Evolutionary conservation across 2,888 invertebrate species (phyloP), one percentile per base, ranked within the genome.

Genomic region (Tenthredo scrophulariae): DNA sequence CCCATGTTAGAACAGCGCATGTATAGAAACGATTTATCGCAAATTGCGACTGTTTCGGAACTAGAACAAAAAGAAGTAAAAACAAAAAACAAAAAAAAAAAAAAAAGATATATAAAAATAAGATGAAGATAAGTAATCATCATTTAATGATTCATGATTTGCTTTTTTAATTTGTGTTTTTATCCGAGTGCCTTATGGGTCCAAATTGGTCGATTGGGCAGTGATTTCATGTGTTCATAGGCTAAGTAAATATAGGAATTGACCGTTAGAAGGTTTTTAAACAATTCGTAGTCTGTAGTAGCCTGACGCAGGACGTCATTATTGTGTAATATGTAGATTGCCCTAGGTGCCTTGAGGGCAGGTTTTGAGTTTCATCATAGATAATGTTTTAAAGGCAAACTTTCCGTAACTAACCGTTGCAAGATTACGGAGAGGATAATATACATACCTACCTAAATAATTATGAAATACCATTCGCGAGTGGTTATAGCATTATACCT

Each of bases 141-240:
- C 67, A 85, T 84, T 54, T 58, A 67, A 18, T 37, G 79, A 58
- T 85, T 43, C 40, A 13, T 40, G 1, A 15, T 37, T 29, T 43
- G 4, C n/a, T 29, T 58, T 85, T 77, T 74, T 29, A 58, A 75
- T 86, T 82, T 82, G 74, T 58, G 50, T 79, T 67, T 67, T 67
- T 26, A 91, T 88, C 88, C 88, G 89, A 91, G 91, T 92, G 92
- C 91, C 91, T 93, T 92, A 91, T 91, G 91, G 91, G 92, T 93
- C 91, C 91, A 91, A 92, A 92, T 91, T 91, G 91, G 91, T 92
- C 91, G 92, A 93, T 92, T 91, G 92, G 93, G 93, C 92, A 93
- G 93, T 93, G 93, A 93, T 93, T 93, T 92, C 92, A 93, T 93
- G 93, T 93, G 93, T 93, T 93, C 93, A 93, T 93, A 93, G 93